These are phyloP conservation scores for Caretta caretta DNA, from an alignment of 2,113 vertebrate genomes.

Conservation along the genomic window DNA sequence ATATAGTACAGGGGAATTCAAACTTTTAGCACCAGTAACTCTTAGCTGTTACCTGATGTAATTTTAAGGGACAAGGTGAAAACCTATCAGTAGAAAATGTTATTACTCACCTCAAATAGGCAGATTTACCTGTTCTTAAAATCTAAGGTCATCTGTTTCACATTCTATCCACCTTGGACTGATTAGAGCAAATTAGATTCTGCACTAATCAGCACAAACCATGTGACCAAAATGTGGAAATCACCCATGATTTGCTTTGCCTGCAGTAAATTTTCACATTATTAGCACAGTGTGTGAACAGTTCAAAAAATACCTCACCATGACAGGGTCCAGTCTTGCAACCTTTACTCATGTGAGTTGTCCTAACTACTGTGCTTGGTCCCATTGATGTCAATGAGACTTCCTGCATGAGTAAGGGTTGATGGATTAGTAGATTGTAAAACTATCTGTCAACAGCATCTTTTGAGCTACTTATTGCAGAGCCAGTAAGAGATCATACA, in stretches of 20 bases:
- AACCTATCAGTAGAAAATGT: conserved; percentile 50
- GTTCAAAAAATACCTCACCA: neutral
- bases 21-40: conserved; percentile 39
- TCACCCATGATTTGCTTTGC: conserved; percentile 19
- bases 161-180: conserved; percentile 59
- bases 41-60: conserved; percentile 53
- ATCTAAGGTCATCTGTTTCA: conserved; percentile 66
- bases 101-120: conserved; percentile 63
- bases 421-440: neutral
- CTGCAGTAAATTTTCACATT: conserved; percentile 28
- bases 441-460: neutral
- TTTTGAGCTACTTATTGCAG: neutral
- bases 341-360: neutral
- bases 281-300: conserved; percentile 16
- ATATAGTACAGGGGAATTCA: conserved; percentile 19
- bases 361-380: neutral
- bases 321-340: neutral
- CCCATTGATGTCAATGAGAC: neutral
- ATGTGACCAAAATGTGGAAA: conserved; percentile 48
- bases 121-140: conserved; percentile 59
- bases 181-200: conserved; percentile 69
- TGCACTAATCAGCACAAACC: conserved; percentile 63
- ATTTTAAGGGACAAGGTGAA: conserved; percentile 52
- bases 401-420: neutral
- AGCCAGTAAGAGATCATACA: neutral